phyloP scores from a whole-genome alignment of 1,140 invertebrate species.

The Bicyclus anynana region DNA sequence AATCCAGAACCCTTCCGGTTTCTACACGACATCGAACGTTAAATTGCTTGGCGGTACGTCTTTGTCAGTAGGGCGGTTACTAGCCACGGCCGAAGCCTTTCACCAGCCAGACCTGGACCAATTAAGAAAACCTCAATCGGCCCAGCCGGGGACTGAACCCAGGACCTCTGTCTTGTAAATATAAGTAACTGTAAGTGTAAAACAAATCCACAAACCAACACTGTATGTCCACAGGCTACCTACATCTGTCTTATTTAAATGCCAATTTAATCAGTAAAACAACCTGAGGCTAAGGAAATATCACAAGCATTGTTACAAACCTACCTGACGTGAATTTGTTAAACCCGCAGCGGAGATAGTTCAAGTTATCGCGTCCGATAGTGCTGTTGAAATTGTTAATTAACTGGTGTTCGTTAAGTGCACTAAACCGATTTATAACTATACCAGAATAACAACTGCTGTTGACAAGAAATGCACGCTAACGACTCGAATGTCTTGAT shows the following conservation, averaged over 20 bases:
- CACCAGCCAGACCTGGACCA: too few species aligned
- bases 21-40: too few species aligned
- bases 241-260: conserved; percentile 5
- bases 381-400: conserved; percentile 36
- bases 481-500: too few species aligned
- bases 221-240: neutral
- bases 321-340: conserved; percentile 9
- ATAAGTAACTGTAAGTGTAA: too few species aligned
- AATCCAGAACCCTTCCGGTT: too few species aligned
- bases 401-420: conserved; percentile 28
- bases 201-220: neutral
- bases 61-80: too few species aligned
- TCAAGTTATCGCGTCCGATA: conserved; percentile 23
- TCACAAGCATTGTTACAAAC: conserved; percentile 10
- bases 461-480: neutral
- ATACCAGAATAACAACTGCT: conserved; percentile 5
- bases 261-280: conserved; percentile 14
- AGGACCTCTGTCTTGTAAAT: too few species aligned
- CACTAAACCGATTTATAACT: conserved; percentile 29
- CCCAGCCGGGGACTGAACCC: too few species aligned
- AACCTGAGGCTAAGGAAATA: neutral
- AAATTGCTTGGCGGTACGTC: too few species aligned
- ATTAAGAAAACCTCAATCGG: too few species aligned
- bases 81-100: too few species aligned
- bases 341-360: conserved; percentile 11